These are phyloP conservation scores for Entosphenus tridentatus DNA, from an alignment of 2,113 vertebrate species.

Conservation along the genomic window DNA sequence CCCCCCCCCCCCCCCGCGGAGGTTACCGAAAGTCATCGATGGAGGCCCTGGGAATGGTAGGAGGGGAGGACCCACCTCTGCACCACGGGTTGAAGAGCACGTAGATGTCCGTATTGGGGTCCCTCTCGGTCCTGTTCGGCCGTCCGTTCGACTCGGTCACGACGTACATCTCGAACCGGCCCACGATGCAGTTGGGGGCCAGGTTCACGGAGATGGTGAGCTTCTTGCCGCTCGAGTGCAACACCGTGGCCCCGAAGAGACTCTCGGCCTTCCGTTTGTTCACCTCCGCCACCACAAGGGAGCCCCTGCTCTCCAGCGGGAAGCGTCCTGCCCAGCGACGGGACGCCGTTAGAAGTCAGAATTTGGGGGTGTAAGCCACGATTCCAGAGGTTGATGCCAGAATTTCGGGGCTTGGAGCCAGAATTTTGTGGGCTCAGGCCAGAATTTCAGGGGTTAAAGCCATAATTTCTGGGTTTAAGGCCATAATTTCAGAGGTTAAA, in stretches of 20 bases:
- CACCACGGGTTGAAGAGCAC: constrained; percentile 87
- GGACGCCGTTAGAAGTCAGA: background rate
- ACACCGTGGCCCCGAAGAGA: constrained; percentile 41
- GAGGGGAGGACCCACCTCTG: constrained; percentile 21
- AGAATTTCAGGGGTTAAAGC: too few relatives aligned
- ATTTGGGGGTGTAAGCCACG: too few relatives aligned
- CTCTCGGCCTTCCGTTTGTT: constrained; percentile 22
- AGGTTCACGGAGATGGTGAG: constrained; percentile 46
- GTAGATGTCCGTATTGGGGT: constrained; percentile 31
- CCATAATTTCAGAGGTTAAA: too few relatives aligned
- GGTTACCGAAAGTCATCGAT: too few relatives aligned
- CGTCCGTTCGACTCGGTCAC: constrained; percentile 53
- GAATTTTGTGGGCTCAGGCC: too few relatives aligned
- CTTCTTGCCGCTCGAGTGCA: constrained; percentile 17
- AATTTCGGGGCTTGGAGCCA: too few relatives aligned
- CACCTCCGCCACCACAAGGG: constrained; percentile 42
- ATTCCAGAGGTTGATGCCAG: too few relatives aligned
- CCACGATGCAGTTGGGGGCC: constrained; percentile 40
- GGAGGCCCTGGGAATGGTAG: too few relatives aligned
- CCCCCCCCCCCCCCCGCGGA: too few relatives aligned
- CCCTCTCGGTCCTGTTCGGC: constrained; percentile 39
- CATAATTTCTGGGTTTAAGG: too few relatives aligned
- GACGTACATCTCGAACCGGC: constrained; percentile 57
- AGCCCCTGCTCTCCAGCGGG: constrained; percentile 63
- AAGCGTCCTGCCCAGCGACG: constrained; percentile 30